Conservation (phyloP, 2,797 vertebrate species). For the Semaprochilodus insignis region DNA sequence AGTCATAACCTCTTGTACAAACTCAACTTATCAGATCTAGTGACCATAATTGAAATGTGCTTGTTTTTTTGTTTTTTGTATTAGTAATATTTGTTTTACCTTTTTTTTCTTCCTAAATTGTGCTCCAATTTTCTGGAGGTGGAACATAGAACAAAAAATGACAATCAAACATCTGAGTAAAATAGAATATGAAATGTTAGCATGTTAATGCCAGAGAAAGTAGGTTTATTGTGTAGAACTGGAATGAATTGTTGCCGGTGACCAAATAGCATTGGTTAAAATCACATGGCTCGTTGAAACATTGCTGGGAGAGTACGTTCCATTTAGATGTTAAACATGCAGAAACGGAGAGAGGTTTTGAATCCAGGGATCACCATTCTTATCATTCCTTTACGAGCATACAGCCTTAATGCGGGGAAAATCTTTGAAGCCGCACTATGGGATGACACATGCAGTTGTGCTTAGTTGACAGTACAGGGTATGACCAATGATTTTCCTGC, state of each 20-base stretch:
- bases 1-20: slow-evolving; percentile 29
- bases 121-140: slow-evolving; percentile 29
- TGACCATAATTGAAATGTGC: slow-evolving; percentile 21
- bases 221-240: slow-evolving; percentile 5
- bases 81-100: slow-evolving; percentile 29
- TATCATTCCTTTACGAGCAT: slow-evolving; percentile 34
- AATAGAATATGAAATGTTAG: slow-evolving; percentile 3
- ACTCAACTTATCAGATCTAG: slow-evolving; percentile 20
- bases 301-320: slow-evolving; percentile 7
- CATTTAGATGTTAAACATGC: slow-evolving; percentile 24
- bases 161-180: slow-evolving; percentile 51
- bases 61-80: not conserved
- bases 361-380: not conserved
- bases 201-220: slow-evolving; percentile 7
- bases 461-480: not conserved
- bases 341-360: slow-evolving; percentile 15
- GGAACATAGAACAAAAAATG: slow-evolving; percentile 13
- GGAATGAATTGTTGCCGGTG: not conserved
- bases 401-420: slow-evolving; percentile 19
- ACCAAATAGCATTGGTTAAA: not conserved
- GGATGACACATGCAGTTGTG: not conserved
- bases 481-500: slow-evolving; percentile 11
- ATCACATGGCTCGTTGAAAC: not conserved
- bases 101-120: not conserved
- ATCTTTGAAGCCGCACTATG: not conserved